These are phyloP conservation scores for Acanthiza pusilla DNA, from an alignment of 2,797 vertebrate genomes.

Conservation along the genomic window DNA sequence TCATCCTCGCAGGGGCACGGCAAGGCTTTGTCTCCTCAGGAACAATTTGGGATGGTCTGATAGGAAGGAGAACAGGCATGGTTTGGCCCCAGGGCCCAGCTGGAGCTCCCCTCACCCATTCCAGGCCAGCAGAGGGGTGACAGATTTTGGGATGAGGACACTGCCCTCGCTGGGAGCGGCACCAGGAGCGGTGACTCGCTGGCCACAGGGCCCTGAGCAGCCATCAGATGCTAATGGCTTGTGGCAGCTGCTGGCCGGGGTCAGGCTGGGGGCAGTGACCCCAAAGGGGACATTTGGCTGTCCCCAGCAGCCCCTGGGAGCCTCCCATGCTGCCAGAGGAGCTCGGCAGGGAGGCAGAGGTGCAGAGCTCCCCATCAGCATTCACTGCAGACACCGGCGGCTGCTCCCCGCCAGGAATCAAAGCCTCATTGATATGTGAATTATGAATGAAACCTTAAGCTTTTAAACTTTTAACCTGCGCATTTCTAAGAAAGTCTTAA, in stretches of 20 bases:
- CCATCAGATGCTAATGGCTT: neutral
- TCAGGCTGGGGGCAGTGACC: slow-evolving; percentile 1
- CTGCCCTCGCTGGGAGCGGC: neutral
- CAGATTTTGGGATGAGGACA: neutral
- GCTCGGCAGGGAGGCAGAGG: neutral
- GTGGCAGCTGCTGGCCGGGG: slow-evolving; percentile 27
- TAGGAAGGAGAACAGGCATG: accelerated
- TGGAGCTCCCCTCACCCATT: neutral
- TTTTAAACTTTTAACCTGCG: slow-evolving; percentile 71
- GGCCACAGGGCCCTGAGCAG: slow-evolving; percentile 26
- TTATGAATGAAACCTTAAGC: slow-evolving; percentile 70
- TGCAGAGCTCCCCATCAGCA: slow-evolving; percentile 33
- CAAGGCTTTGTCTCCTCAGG: neutral
- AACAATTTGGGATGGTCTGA: neutral
- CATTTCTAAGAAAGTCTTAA: slow-evolving; percentile 59
- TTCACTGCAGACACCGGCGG: slow-evolving; percentile 8
- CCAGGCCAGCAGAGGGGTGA: neutral
- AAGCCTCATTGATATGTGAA: slow-evolving; percentile 65
- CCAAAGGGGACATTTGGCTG: neutral
- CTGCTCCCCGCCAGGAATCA: slow-evolving; percentile 36
- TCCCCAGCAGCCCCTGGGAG: slow-evolving; percentile 7
- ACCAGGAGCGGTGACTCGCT: neutral
- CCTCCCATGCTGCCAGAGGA: neutral
- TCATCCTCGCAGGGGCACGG: neutral
- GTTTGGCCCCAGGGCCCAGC: neutral